Evolutionary conservation across 2,113 vertebrate genomes (phyloP).

Genomic region (Nanorana parkeri): DNA sequence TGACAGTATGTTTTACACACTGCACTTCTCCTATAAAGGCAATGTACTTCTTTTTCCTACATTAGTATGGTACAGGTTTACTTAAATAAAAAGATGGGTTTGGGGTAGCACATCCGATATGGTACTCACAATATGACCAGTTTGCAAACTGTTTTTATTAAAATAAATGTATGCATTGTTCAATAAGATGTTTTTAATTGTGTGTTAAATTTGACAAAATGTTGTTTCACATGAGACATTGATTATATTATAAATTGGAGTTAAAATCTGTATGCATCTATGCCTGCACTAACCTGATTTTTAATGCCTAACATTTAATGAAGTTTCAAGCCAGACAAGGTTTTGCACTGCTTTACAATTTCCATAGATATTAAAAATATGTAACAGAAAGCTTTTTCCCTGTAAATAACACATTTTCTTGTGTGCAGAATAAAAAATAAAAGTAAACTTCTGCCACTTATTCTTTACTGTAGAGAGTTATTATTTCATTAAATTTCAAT

Average conservation of each 20-base stretch:
- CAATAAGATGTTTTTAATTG: too few species aligned
- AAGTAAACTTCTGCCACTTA: not conserved
- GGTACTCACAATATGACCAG: too few species aligned
- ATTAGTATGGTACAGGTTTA: too few species aligned
- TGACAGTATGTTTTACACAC: too few species aligned
- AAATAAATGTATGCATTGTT: not conserved
- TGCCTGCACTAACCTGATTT: slow-evolving; percentile 51
- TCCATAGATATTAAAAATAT: slow-evolving; percentile 48
- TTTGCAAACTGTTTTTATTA: too few species aligned
- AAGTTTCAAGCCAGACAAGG: slow-evolving; percentile 46
- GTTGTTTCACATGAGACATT: slow-evolving; percentile 54
- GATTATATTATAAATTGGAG: slow-evolving; percentile 51
- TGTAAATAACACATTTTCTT: slow-evolving; percentile 36
- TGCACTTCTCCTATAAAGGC: too few species aligned
- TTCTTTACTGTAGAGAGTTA: slow-evolving; percentile 13
- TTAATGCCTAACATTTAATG: slow-evolving; percentile 46
- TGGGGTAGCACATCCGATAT: too few species aligned
- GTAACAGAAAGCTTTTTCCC: slow-evolving; percentile 37
- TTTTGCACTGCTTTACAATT: slow-evolving; percentile 43
- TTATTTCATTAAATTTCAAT: not conserved
- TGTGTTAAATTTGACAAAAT: slow-evolving; percentile 55
- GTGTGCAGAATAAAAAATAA: slow-evolving; percentile 25
- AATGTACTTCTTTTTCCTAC: too few species aligned
- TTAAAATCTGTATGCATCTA: slow-evolving; percentile 52
- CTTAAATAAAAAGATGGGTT: too few species aligned